phyloP scores from a whole-genome alignment of 2,888 invertebrate species.

The Minunthozetes semirufus region DNA sequence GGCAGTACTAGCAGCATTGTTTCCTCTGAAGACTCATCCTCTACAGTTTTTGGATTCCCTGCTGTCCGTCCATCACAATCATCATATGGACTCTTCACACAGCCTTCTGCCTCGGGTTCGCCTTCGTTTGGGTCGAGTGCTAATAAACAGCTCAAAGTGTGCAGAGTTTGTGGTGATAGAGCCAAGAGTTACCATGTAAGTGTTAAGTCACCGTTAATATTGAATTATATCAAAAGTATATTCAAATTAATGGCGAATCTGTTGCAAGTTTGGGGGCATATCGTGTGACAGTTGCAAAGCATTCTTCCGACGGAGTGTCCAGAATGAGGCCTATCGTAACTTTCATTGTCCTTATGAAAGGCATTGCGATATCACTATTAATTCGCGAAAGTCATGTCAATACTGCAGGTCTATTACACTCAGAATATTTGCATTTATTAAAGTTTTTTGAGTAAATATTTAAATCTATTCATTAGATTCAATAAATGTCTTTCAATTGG shows the following conservation, averaged over 20 bases:
- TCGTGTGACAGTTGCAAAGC: conserved; percentile 50
- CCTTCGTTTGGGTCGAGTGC: not conserved
- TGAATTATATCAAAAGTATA: not conserved
- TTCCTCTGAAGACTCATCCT: conserved; percentile 28
- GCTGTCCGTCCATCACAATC: not conserved
- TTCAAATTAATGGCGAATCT: too few species aligned
- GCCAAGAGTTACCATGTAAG: conserved; percentile 48
- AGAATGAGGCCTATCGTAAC: conserved; percentile 47
- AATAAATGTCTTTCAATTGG: conserved; percentile 48
- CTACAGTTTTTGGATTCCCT: not conserved
- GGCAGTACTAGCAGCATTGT: conserved; percentile 38
- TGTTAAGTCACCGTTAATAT: not conserved
- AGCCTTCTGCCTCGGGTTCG: not conserved
- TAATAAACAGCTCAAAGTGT: conserved; percentile 43
- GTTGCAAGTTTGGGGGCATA: conserved; percentile 46
- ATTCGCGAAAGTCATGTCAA: conserved; percentile 48
- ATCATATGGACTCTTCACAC: not conserved
- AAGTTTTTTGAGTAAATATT: not conserved
- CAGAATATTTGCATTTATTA: not conserved
- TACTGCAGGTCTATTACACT: conserved; percentile 43
- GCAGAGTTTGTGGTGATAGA: conserved; percentile 48
- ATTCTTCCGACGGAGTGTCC: conserved; percentile 50
- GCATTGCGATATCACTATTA: conserved; percentile 46
- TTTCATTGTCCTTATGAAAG: conserved; percentile 47
- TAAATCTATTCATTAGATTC: conserved; percentile 42